These are phyloP conservation scores for Sardinella longiceps DNA, from an alignment of 2,797 vertebrate species.

Conservation along the genomic window DNA sequence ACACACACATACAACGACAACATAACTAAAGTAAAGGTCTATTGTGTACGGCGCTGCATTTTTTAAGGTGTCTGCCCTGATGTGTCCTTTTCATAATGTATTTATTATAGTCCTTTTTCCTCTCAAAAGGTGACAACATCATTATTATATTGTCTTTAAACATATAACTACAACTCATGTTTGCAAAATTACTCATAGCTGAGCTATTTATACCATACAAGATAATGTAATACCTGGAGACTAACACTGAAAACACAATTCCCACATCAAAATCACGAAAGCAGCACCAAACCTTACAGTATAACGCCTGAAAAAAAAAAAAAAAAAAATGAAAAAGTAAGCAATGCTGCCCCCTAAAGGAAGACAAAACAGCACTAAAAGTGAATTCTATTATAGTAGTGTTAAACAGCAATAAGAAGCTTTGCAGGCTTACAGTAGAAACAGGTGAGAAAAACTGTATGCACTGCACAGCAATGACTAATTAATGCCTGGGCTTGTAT, in stretches of 20 bases:
- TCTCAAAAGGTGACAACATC: not conserved
- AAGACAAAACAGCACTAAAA: not conserved
- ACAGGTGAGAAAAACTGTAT: too few relatives aligned
- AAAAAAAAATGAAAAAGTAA: constrained; percentile 30
- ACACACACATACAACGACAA: too few relatives aligned
- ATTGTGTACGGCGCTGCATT: too few relatives aligned
- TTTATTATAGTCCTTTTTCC: not conserved
- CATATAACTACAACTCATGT: not conserved
- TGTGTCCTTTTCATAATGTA: not conserved
- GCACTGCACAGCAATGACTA: too few relatives aligned
- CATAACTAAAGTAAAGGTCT: too few relatives aligned
- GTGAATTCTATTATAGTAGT: too few relatives aligned
- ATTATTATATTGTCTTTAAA: not conserved
- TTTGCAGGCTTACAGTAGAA: too few relatives aligned
- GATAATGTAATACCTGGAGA: not conserved
- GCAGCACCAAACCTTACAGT: not conserved
- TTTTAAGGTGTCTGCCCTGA: not conserved
- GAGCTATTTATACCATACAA: not conserved
- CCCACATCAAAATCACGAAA: not conserved
- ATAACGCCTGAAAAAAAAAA: not conserved
- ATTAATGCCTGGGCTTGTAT: too few relatives aligned
- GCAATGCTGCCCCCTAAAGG: constrained; percentile 63
- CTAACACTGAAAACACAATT: not conserved
- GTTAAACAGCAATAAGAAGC: too few relatives aligned
- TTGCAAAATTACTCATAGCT: not conserved